These are phyloP conservation scores for Morpho helenor DNA, from an alignment of 2,888 invertebrate genomes.

Conservation along the genomic window DNA sequence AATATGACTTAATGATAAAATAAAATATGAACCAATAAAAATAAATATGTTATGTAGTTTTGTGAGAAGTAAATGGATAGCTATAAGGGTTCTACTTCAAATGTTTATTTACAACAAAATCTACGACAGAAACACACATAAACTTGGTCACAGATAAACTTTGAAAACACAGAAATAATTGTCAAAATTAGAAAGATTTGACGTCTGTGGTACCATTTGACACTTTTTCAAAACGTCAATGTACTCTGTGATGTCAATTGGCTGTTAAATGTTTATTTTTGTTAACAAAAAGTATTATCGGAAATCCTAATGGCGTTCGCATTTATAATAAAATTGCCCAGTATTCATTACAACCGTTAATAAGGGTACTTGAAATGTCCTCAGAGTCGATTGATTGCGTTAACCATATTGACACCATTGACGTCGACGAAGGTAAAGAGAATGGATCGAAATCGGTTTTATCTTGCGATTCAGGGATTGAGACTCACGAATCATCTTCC, in stretches of 20 bases:
- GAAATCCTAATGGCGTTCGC: slow-evolving; percentile 43
- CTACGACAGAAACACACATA: too few relatives aligned
- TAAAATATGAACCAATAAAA: too few relatives aligned
- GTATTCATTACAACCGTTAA: slow-evolving; percentile 25
- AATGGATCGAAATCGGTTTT: slow-evolving; percentile 38
- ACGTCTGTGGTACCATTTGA: neutral
- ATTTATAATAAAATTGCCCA: slow-evolving; percentile 30
- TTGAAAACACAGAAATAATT: too few relatives aligned
- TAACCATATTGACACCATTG: slow-evolving; percentile 48
- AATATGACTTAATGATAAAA: too few relatives aligned
- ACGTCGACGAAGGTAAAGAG: slow-evolving; percentile 52
- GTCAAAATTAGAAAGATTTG: too few relatives aligned
- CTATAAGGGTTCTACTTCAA: too few relatives aligned
- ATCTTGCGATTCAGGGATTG: slow-evolving; percentile 54
- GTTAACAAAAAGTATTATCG: slow-evolving; percentile 36
- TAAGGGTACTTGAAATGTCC: slow-evolving; percentile 45
- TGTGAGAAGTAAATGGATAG: too few relatives aligned
- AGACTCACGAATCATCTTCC: slow-evolving; percentile 42
- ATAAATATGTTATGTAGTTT: too few relatives aligned
- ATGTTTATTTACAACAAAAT: too few relatives aligned
- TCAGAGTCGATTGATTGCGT: slow-evolving; percentile 36
- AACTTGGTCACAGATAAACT: too few relatives aligned
- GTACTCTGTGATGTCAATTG: slow-evolving; percentile 14
- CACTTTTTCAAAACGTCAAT: neutral
- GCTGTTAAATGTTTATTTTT: slow-evolving; percentile 50